A percentile compares a stretch with the other conserved stretches of the same genome.
Evolutionary conservation across 2,888 invertebrate species (phyloP).

Genomic region (Drosophila testacea): DNA sequence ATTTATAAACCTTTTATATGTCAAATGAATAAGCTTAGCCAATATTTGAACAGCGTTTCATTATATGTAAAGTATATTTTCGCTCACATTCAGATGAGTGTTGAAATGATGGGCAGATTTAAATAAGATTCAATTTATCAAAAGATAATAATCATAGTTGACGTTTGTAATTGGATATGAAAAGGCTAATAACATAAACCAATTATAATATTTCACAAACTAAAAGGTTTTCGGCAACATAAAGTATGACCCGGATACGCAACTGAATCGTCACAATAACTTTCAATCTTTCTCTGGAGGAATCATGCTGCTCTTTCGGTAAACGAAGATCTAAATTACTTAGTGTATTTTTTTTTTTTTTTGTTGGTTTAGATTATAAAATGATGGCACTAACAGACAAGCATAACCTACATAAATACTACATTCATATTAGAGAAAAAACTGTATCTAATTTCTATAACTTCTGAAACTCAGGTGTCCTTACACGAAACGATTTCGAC

Average conservation of each 20-base stretch:
- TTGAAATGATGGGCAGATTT: background rate
- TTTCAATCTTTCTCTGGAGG: constrained; percentile 96
- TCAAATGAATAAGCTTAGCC: no score
- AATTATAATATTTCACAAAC: constrained; percentile 67
- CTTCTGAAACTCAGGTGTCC: constrained; percentile 21
- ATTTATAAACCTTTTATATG: no score
- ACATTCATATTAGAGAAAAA: constrained; percentile 42
- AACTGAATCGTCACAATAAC: constrained; percentile 97
- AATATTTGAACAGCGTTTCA: no score
- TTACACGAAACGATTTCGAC: constrained; percentile 14
- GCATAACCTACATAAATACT: constrained; percentile 37
- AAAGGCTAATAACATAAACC: constrained; percentile 34
- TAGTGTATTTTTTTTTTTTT: constrained; percentile 22
- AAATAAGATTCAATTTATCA: background rate
- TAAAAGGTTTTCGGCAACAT: constrained; percentile 97
- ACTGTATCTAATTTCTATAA: constrained; percentile 34
- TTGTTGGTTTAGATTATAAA: constrained; percentile 26
- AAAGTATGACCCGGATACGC: constrained; percentile 92
- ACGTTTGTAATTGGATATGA: constrained; percentile 17
- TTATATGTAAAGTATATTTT: no score
- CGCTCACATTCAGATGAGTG: no score
- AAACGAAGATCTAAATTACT: constrained; percentile 85
- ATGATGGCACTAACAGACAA: constrained; percentile 52
- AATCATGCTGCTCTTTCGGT: constrained; percentile 96
- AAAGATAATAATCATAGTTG: constrained; percentile 3